A percentile compares a stretch with the other conserved stretches of the same genome.
phyloP scores from a whole-genome alignment of 2,113 vertebrate genomes.

The Zosterops hypoxanthus region DNA sequence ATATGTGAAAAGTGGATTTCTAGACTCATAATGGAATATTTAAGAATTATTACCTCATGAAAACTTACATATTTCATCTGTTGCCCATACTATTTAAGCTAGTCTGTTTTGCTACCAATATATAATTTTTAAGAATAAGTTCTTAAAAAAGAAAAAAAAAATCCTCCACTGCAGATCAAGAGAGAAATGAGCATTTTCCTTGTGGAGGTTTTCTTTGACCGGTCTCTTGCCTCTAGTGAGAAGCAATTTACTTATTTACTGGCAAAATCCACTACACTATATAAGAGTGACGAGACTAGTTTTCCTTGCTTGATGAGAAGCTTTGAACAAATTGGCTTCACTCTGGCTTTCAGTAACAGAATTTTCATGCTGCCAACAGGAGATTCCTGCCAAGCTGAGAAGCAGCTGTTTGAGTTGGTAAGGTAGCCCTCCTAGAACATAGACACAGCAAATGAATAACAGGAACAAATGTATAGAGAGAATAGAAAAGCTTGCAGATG shows the following conservation, averaged over 20 bases:
- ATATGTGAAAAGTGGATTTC: not conserved
- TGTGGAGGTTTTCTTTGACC: not conserved
- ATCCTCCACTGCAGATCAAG: not conserved
- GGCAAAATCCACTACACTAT: not conserved
- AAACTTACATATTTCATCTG: not conserved
- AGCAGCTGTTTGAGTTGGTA: not conserved
- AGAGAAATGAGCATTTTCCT: not conserved
- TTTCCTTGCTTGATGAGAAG: not conserved
- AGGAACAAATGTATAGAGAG: not conserved
- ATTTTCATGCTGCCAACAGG: not conserved
- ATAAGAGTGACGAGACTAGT: not conserved
- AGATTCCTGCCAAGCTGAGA: not conserved
- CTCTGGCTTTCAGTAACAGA: not conserved
- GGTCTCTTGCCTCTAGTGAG: not conserved
- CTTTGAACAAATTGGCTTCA: not conserved
- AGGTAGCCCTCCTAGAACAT: not conserved
- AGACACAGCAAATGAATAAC: not conserved
- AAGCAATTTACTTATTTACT: constrained; percentile 1
- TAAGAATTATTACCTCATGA: not conserved
- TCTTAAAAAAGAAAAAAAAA: not conserved
- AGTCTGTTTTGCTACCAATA: not conserved
- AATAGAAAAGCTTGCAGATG: not conserved
- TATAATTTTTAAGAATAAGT: not conserved
- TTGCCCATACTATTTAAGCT: not conserved
- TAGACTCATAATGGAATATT: not conserved